Percentiles rank a stretch among this genome's conserved stretches.
These are phyloP conservation scores for Acanthornis magna DNA, from an alignment of 2,797 vertebrate species.

Conservation along the genomic window DNA sequence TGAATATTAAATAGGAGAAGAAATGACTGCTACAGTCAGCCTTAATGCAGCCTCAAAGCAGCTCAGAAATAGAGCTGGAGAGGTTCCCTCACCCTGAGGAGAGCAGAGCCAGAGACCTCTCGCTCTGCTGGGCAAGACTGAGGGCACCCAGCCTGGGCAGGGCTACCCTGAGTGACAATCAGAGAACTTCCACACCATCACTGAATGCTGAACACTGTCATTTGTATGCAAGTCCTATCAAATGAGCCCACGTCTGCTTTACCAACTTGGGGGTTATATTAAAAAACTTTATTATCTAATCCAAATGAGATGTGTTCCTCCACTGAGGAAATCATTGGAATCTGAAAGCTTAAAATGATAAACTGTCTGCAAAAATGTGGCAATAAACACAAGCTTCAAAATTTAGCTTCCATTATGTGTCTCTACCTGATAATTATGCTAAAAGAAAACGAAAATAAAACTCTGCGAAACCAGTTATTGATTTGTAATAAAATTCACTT, in stretches of 20 bases:
- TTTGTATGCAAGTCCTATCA: not conserved
- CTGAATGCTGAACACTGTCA: not conserved
- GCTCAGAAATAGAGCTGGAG: not conserved
- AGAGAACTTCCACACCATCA: not conserved
- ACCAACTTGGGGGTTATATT: not conserved
- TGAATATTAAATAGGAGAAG: not conserved
- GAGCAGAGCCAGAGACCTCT: not conserved
- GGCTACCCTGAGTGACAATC: rapidly evolving
- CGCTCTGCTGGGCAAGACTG: rapidly evolving
- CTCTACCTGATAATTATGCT: slow-evolving; percentile 13
- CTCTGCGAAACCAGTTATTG: not conserved
- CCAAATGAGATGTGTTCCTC: not conserved
- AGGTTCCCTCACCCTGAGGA: not conserved
- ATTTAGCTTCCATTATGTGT: not conserved
- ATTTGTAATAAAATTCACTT: slow-evolving; percentile 32
- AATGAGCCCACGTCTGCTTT: not conserved
- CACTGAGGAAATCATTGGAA: not conserved
- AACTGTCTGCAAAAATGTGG: not conserved
- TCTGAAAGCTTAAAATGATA: not conserved
- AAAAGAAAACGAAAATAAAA: slow-evolving; percentile 34
- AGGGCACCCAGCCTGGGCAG: not conserved
- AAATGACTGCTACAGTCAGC: not conserved
- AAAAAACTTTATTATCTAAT: not conserved
- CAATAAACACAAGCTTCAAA: slow-evolving; percentile 7
- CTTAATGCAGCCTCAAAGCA: not conserved